Evolutionary conservation across 2,888 invertebrate species (phyloP), one percentile per base, ranked within the genome.

Genomic region (Diarsia mendica): DNA sequence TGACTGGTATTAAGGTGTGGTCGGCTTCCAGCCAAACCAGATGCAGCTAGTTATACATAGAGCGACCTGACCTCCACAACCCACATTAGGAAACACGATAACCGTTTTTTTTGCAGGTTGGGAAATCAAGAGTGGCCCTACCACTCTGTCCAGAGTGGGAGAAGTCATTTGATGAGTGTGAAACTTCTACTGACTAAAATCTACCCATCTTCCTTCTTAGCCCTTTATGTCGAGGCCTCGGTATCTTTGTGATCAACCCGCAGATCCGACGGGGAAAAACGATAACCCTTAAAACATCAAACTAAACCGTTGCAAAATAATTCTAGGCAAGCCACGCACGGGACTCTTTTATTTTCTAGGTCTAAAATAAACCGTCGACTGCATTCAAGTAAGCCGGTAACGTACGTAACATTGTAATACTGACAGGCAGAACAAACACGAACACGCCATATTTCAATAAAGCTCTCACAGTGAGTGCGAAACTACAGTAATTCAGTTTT

Each of bases 391-490:
- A 79, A 76, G 75, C 80, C 63, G 64, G 83, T 72, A 81, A 79
- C 75, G 74, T 85, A 79, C 79, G 80, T 80, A 75, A 82, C 79
- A 81, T 75, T 74, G 80, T 80, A 82, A 75, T 77, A 68, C 78
- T 82, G 80, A 79, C 82, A 77, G 75, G 65, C 75, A 68, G 75
- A 78, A 75, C 79, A 77, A 80, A 78, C 87, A 87, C 85, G 86
- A 87, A 82, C 85, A 77, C 80, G 84, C 87, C 82, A 88, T 89
- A 87, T 88, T 89, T 89, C 85, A 84, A 87, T 86, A 81, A 82
- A 82, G 72, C 84, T 73, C 67, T 68, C 58, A 71, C 61, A 68
- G n/a, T 55, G 44, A 69, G 55, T 48, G 65, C 66, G 69, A 67
- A 84, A 75, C 69, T 71, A 76, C 72, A 72, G 75, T 67, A 84